Conservation (phyloP, 2,888 invertebrate species). For the Melanophora roralis region DNA sequence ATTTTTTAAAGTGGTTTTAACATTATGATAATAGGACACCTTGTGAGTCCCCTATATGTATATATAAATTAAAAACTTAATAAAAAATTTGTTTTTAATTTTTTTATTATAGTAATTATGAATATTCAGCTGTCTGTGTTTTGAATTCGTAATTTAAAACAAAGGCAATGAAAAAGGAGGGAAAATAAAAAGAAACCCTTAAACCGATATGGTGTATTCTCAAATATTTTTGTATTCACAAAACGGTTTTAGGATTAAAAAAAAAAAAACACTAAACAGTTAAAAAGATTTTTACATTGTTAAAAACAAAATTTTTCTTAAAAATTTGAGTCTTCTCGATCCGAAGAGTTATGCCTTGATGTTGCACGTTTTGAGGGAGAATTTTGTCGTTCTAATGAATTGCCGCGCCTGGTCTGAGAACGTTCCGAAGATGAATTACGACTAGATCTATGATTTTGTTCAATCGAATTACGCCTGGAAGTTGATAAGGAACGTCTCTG, state of each 20-base stretch:
- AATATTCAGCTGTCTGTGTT: too few species aligned
- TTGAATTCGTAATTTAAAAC: too few species aligned
- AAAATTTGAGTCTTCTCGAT: slow-evolving; percentile 48
- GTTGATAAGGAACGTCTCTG: background rate
- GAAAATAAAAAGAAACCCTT: too few species aligned
- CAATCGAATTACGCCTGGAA: slow-evolving; percentile 28
- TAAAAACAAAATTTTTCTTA: background rate
- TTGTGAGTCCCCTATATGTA: too few species aligned
- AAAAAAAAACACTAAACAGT: background rate
- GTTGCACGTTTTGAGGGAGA: slow-evolving; percentile 17
- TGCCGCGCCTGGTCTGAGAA: background rate
- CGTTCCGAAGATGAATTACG: slow-evolving; percentile 39
- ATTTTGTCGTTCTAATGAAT: slow-evolving; percentile 12
- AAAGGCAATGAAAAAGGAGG: too few species aligned
- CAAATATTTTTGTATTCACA: too few species aligned
- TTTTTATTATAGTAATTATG: too few species aligned
- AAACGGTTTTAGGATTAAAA: background rate
- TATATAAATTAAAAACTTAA: too few species aligned
- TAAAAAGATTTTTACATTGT: background rate
- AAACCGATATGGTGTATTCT: too few species aligned
- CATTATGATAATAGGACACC: too few species aligned
- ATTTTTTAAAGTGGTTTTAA: too few species aligned
- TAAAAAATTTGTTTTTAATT: too few species aligned
- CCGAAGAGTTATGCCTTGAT: slow-evolving; percentile 40
- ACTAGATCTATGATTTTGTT: slow-evolving; percentile 15